Percentiles rank a stretch among this genome's conserved stretches.
These are phyloP conservation scores for Arvicanthis niloticus DNA, from an alignment of 2,113 vertebrate species.

Conservation along the genomic window DNA sequence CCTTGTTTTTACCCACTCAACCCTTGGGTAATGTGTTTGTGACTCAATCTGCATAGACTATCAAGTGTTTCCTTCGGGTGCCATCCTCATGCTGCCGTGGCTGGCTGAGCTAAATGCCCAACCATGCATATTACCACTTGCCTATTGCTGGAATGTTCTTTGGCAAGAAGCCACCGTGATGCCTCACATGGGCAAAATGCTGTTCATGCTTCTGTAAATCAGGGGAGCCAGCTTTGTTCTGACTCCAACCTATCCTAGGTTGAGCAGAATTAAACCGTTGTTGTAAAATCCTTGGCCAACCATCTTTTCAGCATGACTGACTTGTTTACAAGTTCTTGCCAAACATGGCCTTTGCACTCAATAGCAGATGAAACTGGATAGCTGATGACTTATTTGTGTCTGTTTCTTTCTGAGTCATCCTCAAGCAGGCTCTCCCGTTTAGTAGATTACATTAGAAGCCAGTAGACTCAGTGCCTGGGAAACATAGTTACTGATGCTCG, in stretches of 20 bases:
- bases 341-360: not conserved
- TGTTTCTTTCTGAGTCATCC: not conserved
- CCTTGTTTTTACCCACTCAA: not conserved
- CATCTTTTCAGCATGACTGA: not conserved
- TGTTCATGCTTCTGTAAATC: not conserved
- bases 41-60: not conserved
- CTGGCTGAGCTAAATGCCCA: conserved; percentile 2
- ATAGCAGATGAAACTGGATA: not conserved
- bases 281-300: not conserved
- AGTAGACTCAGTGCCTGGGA: not conserved
- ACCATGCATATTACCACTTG: not conserved
- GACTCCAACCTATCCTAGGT: not conserved
- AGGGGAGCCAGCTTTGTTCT: not conserved
- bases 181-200: not conserved
- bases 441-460: not conserved
- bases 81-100: not conserved
- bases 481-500: not conserved
- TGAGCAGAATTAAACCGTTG: not conserved
- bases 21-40: not conserved
- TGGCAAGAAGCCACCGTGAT: not conserved
- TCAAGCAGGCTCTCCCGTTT: not conserved
- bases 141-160: not conserved
- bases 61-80: not conserved
- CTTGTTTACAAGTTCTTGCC: not conserved
- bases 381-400: not conserved